phyloP scores from a whole-genome alignment of 2,797 vertebrate species.

The Anableps anableps region DNA sequence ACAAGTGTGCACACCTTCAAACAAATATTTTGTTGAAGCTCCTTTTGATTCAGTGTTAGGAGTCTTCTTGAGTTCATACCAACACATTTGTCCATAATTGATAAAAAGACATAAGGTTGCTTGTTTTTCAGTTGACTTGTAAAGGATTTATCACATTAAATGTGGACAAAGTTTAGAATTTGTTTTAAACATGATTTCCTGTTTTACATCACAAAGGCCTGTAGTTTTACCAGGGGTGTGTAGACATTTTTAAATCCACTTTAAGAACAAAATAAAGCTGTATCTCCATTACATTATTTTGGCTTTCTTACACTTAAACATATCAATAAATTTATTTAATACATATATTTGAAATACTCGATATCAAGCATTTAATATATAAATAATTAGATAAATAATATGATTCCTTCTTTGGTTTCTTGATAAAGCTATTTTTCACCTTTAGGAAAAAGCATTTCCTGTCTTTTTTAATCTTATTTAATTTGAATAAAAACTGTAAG shows the following conservation, averaged over 20 bases:
- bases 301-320: not conserved
- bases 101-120: not conserved
- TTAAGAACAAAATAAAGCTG: not conserved
- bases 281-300: not conserved
- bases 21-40: not conserved
- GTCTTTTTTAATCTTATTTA: too few relatives aligned
- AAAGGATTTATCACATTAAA: not conserved
- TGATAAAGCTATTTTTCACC: not conserved
- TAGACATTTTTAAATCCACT: not conserved
- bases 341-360: not conserved
- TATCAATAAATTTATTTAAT: too few relatives aligned
- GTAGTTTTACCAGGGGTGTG: not conserved
- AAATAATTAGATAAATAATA: not conserved
- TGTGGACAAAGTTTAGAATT: not conserved
- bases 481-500: too few relatives aligned
- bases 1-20: not conserved
- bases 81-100: not conserved
- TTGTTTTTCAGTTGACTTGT: not conserved
- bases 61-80: not conserved
- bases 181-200: not conserved
- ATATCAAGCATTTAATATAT: not conserved
- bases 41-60: not conserved
- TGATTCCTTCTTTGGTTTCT: not conserved
- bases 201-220: not conserved
- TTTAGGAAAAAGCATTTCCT: too few relatives aligned